Base-by-base conservation (phyloP, 2,888 invertebrate species). In the Willowsia nigromaculata region DNA sequence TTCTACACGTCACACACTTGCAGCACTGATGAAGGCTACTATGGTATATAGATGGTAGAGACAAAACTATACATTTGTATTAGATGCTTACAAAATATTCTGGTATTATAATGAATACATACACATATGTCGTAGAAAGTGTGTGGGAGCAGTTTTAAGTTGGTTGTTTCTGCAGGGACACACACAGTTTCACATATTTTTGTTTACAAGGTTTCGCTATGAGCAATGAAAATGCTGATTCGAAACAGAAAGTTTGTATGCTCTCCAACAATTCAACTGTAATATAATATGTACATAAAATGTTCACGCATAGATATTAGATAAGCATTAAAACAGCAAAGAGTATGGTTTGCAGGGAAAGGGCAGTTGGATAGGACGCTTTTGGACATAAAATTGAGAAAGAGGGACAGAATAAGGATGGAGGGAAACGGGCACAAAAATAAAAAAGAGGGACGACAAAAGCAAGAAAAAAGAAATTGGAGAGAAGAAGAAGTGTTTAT, bases 401-500 rank as follows among this genome's bases (percentile, higher is more conserved):
- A 71, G n/a, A 22, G 25, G 56, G 25, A 56, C 25, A 56, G 56
- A 50, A 22, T 18, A 1, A 56, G 56, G 76, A 22, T 18, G 5
- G 22, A 33, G n/a, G 43, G 47, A 43, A 65, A 81, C 30, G 76
- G 76, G 9, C 22, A 50, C 53, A 50, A 25, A 40, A 71, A 43
- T 71, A 47, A 68, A 81, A 43, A 33, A 62, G 27, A 3, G 25
- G 53, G 68, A 80, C 25, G 22, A 37, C n/a, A n/a, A n/a, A n/a
- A n/a, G n/a, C n/a, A n/a, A n/a, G n/a, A 5, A 71, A 33, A n/a
- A 59, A 83, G 56, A 78, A 80, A 86, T 68, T 40, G 71, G 0
- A 11, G 62, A 81, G 37, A 62, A 85, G 47, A 40, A 74, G 65
- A 78, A 88, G 83, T 84, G 84, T 83, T 88, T 88, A 88, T 88